Evolutionary conservation across 2,797 vertebrate genomes (phyloP).

Genomic region (Tinamus major): DNA sequence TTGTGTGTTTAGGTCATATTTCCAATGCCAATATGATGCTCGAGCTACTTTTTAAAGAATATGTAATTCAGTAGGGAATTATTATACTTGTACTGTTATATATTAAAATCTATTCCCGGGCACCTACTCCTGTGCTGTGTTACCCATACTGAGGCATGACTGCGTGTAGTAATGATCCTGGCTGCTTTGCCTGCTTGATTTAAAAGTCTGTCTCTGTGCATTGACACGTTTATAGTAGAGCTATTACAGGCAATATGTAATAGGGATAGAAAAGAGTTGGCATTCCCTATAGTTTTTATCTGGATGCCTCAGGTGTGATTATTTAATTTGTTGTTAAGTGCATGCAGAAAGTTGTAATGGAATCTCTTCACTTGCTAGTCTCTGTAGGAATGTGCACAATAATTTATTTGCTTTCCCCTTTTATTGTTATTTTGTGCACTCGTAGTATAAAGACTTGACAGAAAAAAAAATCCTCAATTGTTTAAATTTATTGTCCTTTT

Average conservation of each 20-base stretch:
- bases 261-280: neutral
- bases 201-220: neutral
- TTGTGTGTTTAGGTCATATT: neutral
- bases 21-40: neutral
- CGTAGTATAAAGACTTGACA: rapidly evolving
- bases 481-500: neutral
- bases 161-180: neutral
- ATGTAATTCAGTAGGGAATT: neutral
- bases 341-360: neutral
- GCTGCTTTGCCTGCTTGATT: neutral
- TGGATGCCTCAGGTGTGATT: neutral
- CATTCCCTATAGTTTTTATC: neutral
- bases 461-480: neutral
- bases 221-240: neutral
- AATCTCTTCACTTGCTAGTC: neutral
- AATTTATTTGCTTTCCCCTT: neutral
- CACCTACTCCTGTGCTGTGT: neutral
- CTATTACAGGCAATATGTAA: neutral
- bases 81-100: neutral
- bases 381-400: rapidly evolving
- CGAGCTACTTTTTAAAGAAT: neutral
- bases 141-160: neutral
- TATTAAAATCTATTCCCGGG: neutral
- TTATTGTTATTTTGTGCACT: neutral
- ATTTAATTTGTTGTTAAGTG: neutral